phyloP scores from a whole-genome alignment of 2,113 vertebrate genomes.

The Podocnemis expansa region DNA sequence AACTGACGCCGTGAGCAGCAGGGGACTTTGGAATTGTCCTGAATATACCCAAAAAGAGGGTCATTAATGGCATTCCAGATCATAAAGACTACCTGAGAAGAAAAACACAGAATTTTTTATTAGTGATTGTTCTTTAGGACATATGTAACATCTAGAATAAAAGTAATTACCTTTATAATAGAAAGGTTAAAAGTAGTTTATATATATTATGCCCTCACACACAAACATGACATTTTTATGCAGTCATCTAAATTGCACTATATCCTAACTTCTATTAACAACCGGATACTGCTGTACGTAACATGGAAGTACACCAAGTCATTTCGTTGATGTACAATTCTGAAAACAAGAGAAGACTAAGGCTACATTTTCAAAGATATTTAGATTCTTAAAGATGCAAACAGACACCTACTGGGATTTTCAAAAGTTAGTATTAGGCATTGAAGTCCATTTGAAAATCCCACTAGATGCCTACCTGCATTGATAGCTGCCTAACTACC shows the following conservation, averaged over 20 bases:
- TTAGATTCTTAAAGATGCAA: background rate
- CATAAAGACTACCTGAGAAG: conserved; percentile 87
- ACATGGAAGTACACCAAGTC: background rate
- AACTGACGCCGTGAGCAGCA: conserved; percentile 80
- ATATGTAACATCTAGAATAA: background rate
- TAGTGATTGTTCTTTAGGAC: background rate
- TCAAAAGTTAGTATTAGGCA: background rate
- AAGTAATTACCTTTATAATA: background rate
- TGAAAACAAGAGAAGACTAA: background rate
- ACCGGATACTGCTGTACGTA: background rate
- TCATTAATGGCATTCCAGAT: conserved; percentile 91
- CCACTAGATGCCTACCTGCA: background rate
- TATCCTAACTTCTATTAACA: background rate
- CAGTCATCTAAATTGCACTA: background rate
- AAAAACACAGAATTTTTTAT: background rate
- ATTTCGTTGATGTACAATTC: background rate
- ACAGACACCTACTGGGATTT: background rate
- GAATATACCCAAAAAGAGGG: conserved; percentile 89
- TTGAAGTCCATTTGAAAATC: background rate
- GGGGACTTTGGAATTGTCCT: conserved; percentile 76
- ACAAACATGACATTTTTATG: background rate
- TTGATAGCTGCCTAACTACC: background rate
- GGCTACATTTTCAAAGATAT: background rate
- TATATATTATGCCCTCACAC: background rate
- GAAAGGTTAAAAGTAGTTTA: background rate